Conservation (phyloP, 2,113 vertebrate species). For the Galeopterus variegatus region DNA sequence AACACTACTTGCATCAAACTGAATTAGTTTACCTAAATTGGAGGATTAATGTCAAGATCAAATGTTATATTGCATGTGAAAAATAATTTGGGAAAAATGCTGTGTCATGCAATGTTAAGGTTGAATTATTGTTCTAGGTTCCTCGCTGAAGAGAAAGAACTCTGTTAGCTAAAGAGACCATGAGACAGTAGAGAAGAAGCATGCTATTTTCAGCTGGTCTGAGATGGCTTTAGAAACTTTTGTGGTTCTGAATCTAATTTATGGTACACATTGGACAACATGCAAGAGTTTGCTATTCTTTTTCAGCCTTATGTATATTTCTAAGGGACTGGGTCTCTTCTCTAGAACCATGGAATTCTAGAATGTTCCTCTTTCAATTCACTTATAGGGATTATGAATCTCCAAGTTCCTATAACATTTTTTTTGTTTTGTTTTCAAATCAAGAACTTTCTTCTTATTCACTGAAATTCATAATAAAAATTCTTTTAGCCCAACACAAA, state of each 20-base stretch:
- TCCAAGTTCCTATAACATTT: not conserved
- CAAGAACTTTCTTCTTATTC: not conserved
- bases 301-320: not conserved
- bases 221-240: slow-evolving; percentile 8
- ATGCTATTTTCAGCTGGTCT: not conserved
- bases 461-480: not conserved
- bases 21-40: not conserved
- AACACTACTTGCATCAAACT: not conserved
- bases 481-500: not conserved
- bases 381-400: not conserved
- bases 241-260: not conserved
- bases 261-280: not conserved
- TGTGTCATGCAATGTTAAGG: not conserved
- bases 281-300: not conserved
- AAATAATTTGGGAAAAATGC: slow-evolving; percentile 34
- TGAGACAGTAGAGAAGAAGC: not conserved
- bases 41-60: slow-evolving; percentile 32
- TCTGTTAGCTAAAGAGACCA: not conserved
- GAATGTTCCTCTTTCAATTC: not conserved
- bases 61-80: not conserved
- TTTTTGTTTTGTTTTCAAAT: not conserved
- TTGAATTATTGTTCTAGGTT: not conserved
- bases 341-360: slow-evolving; percentile 13
- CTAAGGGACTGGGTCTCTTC: not conserved
- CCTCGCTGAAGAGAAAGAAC: slow-evolving; percentile 5